phyloP scores from a whole-genome alignment of 2,888 invertebrate species.

The Pomacea canaliculata region DNA sequence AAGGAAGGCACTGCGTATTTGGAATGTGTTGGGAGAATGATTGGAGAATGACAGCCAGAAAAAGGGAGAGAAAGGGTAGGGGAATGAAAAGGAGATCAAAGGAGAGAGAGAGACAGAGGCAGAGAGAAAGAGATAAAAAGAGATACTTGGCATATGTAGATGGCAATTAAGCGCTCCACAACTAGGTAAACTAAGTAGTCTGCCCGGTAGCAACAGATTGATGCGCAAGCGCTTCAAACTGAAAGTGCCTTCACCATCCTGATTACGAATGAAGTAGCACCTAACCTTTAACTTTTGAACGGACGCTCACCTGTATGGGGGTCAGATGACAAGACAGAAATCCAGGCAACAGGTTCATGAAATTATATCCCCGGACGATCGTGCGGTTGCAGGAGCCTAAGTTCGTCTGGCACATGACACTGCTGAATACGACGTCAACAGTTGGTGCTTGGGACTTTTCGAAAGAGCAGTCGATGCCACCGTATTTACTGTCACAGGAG shows the following conservation, averaged over 20 bases:
- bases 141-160: background rate
- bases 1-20: too few species aligned
- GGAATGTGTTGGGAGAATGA: too few species aligned
- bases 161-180: background rate
- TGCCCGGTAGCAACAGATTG: too few species aligned
- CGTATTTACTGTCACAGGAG: constrained; percentile 40
- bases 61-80: background rate
- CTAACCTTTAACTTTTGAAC: too few species aligned
- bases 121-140: background rate
- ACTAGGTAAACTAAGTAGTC: too few species aligned
- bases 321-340: constrained; percentile 45
- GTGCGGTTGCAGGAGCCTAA: constrained; percentile 35
- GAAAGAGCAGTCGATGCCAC: constrained; percentile 49
- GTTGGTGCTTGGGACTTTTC: constrained; percentile 36
- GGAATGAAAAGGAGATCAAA: background rate
- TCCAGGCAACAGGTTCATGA: constrained; percentile 32
- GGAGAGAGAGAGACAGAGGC: background rate
- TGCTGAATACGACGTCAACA: constrained; percentile 23
- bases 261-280: too few species aligned
- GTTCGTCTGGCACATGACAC: constrained; percentile 21
- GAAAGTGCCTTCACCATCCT: too few species aligned
- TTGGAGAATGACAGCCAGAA: too few species aligned
- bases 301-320: constrained; percentile 40
- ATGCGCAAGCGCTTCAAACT: too few species aligned
- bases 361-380: constrained; percentile 41